phyloP scores from a whole-genome alignment of 1,140 invertebrate genomes.

The Nymphalis io region DNA sequence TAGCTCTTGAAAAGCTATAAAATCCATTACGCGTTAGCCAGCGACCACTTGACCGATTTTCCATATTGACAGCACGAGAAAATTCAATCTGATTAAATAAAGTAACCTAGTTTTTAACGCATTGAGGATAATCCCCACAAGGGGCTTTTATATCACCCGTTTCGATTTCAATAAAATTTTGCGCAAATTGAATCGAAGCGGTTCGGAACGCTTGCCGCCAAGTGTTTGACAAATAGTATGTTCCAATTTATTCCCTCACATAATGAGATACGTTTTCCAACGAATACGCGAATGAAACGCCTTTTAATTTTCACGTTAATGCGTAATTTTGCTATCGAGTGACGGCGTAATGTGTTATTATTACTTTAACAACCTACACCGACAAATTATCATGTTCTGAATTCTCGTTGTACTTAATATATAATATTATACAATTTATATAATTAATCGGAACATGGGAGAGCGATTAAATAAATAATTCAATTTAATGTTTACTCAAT shows the following conservation, averaged over 20 bases:
- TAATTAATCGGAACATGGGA: background rate
- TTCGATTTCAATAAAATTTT: slow-evolving; percentile 77
- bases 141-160: slow-evolving; percentile 62
- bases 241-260: slow-evolving; percentile 72
- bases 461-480: no score
- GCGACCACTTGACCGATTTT: slow-evolving; percentile 20
- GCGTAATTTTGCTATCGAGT: slow-evolving; percentile 51
- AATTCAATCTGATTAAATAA: slow-evolving; percentile 16
- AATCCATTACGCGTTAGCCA: slow-evolving; percentile 13
- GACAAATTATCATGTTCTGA: background rate
- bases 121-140: slow-evolving; percentile 51
- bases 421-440: background rate
- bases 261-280: slow-evolving; percentile 73
- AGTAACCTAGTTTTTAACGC: slow-evolving; percentile 42
- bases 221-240: slow-evolving; percentile 77
- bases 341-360: slow-evolving; percentile 12
- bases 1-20: slow-evolving; percentile 7
- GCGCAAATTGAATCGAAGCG: slow-evolving; percentile 70
- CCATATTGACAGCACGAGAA: slow-evolving; percentile 14
- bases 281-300: slow-evolving; percentile 63
- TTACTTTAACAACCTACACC: background rate
- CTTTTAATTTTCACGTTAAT: slow-evolving; percentile 63
- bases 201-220: slow-evolving; percentile 58
- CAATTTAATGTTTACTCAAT: no score
- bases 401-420: background rate